These are phyloP conservation scores for Rattus norvegicus DNA, from an alignment of 2,113 vertebrate species.

Conservation along the genomic window GRCr8 NC_086023.1:63605501-63606000, in stretches of 20 bases:
- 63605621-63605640: background rate
- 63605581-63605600: background rate
- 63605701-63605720: background rate
- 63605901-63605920: background rate
- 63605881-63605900: background rate
- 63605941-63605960: background rate
- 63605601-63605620: background rate
- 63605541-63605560: accelerated
- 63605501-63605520: background rate
- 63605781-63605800: background rate
- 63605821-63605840: background rate
- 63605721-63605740: background rate
- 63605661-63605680: background rate
- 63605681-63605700: background rate
- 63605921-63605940: background rate
- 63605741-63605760: background rate
- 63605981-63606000: background rate
- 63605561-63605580: background rate
- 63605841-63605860: background rate
- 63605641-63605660: background rate
- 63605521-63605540: no score
- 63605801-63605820: background rate
- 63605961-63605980: constrained; percentile 25
- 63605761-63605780: background rate
- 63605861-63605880: background rate